A percentile compares a stretch with the other conserved stretches of the same genome.
These are phyloP conservation scores for Zaprionus ornatus DNA, from an alignment of 1,140 invertebrate genomes.

Conservation along the genomic window DNA sequence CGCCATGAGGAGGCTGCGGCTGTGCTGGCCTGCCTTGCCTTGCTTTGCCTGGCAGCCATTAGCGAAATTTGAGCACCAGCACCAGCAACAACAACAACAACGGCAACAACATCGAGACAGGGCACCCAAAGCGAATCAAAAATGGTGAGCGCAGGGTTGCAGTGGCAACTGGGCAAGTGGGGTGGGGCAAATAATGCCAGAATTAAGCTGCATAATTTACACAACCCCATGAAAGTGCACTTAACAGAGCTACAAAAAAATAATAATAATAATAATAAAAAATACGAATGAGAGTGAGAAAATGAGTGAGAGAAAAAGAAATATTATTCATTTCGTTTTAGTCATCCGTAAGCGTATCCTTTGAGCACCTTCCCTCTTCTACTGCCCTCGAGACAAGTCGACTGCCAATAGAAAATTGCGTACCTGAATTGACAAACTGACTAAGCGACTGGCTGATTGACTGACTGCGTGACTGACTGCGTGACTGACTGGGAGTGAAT, in stretches of 20 bases:
- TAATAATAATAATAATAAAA: constrained; percentile 58
- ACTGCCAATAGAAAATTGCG: constrained; percentile 77
- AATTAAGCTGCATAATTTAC: constrained; percentile 82
- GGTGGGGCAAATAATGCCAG: constrained; percentile 43
- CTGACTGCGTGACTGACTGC: constrained; percentile 14
- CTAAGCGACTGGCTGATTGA: constrained; percentile 39
- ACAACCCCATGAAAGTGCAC: constrained; percentile 77
- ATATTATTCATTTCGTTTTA: constrained; percentile 49
- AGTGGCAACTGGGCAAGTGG: constrained; percentile 12
- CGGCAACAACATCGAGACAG: constrained; percentile 18
- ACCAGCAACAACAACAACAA: constrained; percentile 42
- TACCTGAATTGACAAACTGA: constrained; percentile 57
- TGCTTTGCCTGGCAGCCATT: constrained; percentile 66
- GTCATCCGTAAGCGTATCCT: constrained; percentile 29
- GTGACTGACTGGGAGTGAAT: constrained; percentile 27
- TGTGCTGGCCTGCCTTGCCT: constrained; percentile 39
- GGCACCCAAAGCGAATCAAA: constrained; percentile 70
- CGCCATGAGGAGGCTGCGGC: constrained; percentile 32
- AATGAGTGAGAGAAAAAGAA: not conserved
- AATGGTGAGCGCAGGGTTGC: constrained; percentile 54
- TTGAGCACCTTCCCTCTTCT: not conserved
- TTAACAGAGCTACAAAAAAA: constrained; percentile 45
- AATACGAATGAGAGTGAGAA: constrained; percentile 1
- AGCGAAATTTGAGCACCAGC: constrained; percentile 75
- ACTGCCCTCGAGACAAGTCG: constrained; percentile 29